Conservation (phyloP, 1,140 invertebrate genomes). For the Diachasma alloeum region DNA sequence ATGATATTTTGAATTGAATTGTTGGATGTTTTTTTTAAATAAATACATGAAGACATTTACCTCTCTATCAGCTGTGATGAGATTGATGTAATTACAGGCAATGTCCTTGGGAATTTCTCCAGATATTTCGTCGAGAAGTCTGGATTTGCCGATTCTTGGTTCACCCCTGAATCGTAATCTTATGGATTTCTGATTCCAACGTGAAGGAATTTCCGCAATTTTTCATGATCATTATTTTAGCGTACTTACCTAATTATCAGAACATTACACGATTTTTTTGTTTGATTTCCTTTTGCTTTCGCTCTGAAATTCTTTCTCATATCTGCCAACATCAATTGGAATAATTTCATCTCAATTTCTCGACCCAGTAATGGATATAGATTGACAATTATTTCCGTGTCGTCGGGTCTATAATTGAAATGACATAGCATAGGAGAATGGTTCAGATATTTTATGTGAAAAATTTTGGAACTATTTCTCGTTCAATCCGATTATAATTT, state of each 20-base stretch:
- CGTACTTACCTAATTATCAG: constrained; percentile 53
- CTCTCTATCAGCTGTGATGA: constrained; percentile 54
- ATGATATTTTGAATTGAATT: no score
- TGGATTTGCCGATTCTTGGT: constrained; percentile 68
- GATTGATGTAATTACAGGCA: constrained; percentile 55
- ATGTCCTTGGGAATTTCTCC: constrained; percentile 57
- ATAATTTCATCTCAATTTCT: constrained; percentile 50
- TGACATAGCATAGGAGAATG: neutral
- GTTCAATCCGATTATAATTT: no score
- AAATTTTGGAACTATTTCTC: no score
- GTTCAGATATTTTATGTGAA: no score
- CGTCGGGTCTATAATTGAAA: constrained; percentile 28
- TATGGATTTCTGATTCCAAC: constrained; percentile 34
- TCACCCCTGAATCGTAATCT: constrained; percentile 58
- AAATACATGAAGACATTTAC: constrained; percentile 32
- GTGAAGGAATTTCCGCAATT: neutral
- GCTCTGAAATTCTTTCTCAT: neutral
- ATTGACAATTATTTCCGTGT: constrained; percentile 34
- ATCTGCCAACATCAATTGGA: constrained; percentile 36
- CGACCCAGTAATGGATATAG: constrained; percentile 56
- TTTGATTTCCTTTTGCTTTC: neutral
- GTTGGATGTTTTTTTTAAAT: no score
- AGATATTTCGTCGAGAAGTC: constrained; percentile 68
- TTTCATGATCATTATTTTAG: neutral
- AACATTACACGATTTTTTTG: constrained; percentile 38